Conservation (phyloP, 2,113 vertebrate species). For the Trematocara unimaculatum region DNA sequence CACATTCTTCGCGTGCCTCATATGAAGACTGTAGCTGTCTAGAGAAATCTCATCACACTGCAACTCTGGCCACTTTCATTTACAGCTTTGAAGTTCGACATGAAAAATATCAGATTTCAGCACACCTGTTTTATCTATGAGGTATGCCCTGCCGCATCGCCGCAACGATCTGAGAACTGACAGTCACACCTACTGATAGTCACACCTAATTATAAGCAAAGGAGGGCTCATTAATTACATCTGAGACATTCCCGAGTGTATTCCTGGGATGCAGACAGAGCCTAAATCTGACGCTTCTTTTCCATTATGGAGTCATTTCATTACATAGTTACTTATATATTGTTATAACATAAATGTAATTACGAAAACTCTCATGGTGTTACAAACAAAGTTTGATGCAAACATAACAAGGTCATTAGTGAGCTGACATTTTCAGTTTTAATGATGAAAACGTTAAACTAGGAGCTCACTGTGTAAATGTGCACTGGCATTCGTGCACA, state of each 20-base stretch:
- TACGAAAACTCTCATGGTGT: background rate
- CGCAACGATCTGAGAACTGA: background rate
- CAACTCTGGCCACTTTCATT: background rate
- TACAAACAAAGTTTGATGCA: background rate
- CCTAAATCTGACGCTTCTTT: background rate
- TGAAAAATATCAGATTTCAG: background rate
- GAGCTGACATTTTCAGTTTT: background rate
- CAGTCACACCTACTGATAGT: background rate
- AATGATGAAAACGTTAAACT: background rate
- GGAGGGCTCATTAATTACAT: background rate
- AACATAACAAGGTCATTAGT: background rate
- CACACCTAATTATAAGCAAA: background rate
- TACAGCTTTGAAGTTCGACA: background rate
- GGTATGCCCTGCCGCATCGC: background rate
- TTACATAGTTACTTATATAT: background rate
- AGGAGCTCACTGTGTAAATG: background rate
- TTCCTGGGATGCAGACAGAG: background rate
- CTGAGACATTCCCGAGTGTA: background rate
- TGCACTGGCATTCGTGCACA: fast-evolving
- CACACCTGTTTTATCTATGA: background rate
- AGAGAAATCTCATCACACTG: background rate
- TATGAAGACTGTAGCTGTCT: background rate
- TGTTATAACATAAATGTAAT: background rate
- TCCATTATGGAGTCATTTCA: background rate
- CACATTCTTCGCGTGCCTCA: background rate